Evolutionary conservation across 2,113 vertebrate species (phyloP), one percentile per base, ranked within the genome.

Genomic region (Cygnus atratus): DNA sequence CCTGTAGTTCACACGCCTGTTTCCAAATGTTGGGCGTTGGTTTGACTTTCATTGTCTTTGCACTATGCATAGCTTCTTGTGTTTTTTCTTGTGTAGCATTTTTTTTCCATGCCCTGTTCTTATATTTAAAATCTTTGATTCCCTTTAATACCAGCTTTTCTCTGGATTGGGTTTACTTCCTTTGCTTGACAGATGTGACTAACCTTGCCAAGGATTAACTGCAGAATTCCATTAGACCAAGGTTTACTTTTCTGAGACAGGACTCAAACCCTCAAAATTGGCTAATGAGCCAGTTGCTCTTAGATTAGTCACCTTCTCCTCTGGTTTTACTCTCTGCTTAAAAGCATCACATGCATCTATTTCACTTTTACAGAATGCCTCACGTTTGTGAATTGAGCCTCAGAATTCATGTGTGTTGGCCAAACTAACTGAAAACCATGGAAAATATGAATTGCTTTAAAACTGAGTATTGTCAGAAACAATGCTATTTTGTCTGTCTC

Each of bases 341-440:
- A 91, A 95, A 82, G 35, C 70, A 92, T 76, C 62, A 25, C 17
- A 2, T 41, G 19, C 24, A 76, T 68, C 35, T 81, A 29, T 87
- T 75, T 77, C 10, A 58, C 72, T 93, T 71, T 79, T 25, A 75
- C 33, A 73, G 48, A 87, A 76, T 79, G 33, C 74, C n/a, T 85
- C 44, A 19, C n/a, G 62, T 82, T 91, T 95, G 77, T 82, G 61
- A 87, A 92, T 85, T 28, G 62, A 91, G n/a, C 58, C 54, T 72
- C 13, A 1, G 66, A 87, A 88, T 79, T 75, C 6, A 76, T 65
- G 25, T 54, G 6, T 70, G 67, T 87, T 95, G 77, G 66, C 74
- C 48, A 89, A 76, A 76, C 48, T 41, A 54, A 85, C 35, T 50
- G 93, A 92, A 96, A 94, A 48, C 12, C 48, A 10, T 37, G 43